These are phyloP conservation scores for Talpa occidentalis DNA, from an alignment of 2,113 vertebrate genomes.

Conservation along the genomic window DNA sequence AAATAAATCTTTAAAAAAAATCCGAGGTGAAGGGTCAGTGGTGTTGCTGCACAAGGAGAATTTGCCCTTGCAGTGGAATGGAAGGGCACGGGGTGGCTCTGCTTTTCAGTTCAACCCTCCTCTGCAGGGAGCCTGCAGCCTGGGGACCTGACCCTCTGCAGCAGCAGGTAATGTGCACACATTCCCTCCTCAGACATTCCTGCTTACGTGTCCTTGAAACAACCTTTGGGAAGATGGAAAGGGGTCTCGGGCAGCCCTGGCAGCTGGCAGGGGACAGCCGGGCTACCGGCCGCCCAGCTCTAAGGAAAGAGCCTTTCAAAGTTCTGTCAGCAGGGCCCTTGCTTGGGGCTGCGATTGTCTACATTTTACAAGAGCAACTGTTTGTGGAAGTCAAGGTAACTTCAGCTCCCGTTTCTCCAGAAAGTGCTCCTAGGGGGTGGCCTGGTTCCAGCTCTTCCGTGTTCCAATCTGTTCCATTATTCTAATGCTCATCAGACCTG, in stretches of 20 bases:
- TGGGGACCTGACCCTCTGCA: not conserved
- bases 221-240: not conserved
- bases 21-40: conserved; percentile 34
- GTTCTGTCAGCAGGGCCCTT: not conserved
- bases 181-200: not conserved
- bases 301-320: not conserved
- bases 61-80: conserved; percentile 36
- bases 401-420: not conserved
- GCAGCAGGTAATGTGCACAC: not conserved
- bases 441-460: not conserved
- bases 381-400: not conserved
- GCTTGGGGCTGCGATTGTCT: not conserved
- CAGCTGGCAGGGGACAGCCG: not conserved
- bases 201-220: conserved; percentile 12
- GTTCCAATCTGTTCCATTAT: not conserved
- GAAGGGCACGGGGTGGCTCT: conserved; percentile 27
- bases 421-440: not conserved
- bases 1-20: too few species aligned
- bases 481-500: not conserved
- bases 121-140: not conserved
- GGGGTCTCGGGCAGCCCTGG: not conserved
- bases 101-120: not conserved
- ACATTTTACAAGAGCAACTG: not conserved
- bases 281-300: not conserved
- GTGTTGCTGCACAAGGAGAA: not conserved